Conservation (phyloP, 2,888 invertebrate genomes). For the Pelosia muscerda region DNA sequence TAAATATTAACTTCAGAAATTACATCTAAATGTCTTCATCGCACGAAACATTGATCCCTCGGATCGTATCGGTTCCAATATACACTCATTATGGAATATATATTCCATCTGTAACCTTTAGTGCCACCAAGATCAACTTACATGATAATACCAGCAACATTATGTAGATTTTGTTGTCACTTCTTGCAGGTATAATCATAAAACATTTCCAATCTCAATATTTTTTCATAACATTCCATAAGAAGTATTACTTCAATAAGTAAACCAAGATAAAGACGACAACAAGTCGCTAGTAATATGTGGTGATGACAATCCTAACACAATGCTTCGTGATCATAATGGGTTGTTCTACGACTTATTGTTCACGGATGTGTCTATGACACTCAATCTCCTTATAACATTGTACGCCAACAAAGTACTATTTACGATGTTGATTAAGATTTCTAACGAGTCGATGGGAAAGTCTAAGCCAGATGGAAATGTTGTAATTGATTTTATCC, state of each 20-base stretch:
- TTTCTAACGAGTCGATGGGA: constrained; percentile 43
- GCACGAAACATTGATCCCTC: background rate
- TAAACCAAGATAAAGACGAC: constrained; percentile 52
- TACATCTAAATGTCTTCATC: background rate
- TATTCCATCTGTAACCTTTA: background rate
- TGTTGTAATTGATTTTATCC: constrained; percentile 36
- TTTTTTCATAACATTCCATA: background rate
- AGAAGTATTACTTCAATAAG: constrained; percentile 3
- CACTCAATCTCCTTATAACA: constrained; percentile 43
- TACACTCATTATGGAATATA: background rate
- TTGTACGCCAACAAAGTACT: constrained; percentile 47
- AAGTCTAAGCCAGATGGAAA: constrained; percentile 34
- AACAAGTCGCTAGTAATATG: constrained; percentile 53
- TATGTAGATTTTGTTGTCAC: background rate
- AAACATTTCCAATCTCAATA: background rate
- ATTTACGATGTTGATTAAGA: constrained; percentile 56
- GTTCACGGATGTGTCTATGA: constrained; percentile 53
- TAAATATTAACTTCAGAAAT: background rate
- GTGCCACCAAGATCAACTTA: background rate
- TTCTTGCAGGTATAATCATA: background rate
- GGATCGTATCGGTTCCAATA: background rate
- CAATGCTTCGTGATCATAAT: constrained; percentile 68
- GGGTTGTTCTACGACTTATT: constrained; percentile 61
- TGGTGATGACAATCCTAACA: constrained; percentile 53
- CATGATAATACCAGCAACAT: background rate